A percentile compares a stretch with the other conserved stretches of the same genome.
These are phyloP conservation scores for Vulpes ferrilata DNA, from an alignment of 2,113 vertebrate species.

Conservation along the genomic window DNA sequence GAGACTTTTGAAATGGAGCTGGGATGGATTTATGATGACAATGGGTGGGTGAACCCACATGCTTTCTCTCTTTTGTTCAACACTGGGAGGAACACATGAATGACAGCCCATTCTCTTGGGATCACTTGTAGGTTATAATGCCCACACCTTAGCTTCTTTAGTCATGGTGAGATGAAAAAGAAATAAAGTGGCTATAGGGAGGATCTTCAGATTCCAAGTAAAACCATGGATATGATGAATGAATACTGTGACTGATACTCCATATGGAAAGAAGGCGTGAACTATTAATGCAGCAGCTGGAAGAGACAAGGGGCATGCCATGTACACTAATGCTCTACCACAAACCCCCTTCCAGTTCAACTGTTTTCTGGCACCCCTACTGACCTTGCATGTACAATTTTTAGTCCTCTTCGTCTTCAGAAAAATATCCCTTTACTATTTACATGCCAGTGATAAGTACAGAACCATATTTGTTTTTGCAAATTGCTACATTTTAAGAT, in stretches of 20 bases:
- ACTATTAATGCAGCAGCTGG: slow-evolving; percentile 73
- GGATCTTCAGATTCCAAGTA: slow-evolving; percentile 82
- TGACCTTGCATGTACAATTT: slow-evolving; percentile 73
- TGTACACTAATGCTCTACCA: rapidly evolving
- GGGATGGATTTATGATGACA: slow-evolving; percentile 84
- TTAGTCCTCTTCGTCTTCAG: slow-evolving; percentile 66
- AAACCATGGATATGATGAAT: slow-evolving; percentile 85
- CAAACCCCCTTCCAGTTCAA: neutral
- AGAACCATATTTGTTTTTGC: slow-evolving; percentile 77
- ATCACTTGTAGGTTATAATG: slow-evolving; percentile 79
- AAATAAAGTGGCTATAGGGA: slow-evolving; percentile 78
- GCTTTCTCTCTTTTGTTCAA: slow-evolving; percentile 83
- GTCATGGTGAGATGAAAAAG: slow-evolving; percentile 90
- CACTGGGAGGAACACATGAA: slow-evolving; percentile 74
- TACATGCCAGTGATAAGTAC: slow-evolving; percentile 48
- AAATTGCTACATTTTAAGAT: slow-evolving; percentile 51
- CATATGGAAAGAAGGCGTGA: slow-evolving; percentile 81
- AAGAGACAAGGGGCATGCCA: slow-evolving; percentile 53
- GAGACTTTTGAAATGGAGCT: slow-evolving; percentile 70
- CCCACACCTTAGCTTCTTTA: slow-evolving; percentile 88
- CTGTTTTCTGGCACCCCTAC: slow-evolving; percentile 67
- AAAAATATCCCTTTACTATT: slow-evolving; percentile 78
- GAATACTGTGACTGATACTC: slow-evolving; percentile 84
- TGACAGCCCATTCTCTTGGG: slow-evolving; percentile 84
- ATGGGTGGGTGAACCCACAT: slow-evolving; percentile 64